Conservation (phyloP, 1,140 invertebrate species). For the Drosophila ambigua region DNA sequence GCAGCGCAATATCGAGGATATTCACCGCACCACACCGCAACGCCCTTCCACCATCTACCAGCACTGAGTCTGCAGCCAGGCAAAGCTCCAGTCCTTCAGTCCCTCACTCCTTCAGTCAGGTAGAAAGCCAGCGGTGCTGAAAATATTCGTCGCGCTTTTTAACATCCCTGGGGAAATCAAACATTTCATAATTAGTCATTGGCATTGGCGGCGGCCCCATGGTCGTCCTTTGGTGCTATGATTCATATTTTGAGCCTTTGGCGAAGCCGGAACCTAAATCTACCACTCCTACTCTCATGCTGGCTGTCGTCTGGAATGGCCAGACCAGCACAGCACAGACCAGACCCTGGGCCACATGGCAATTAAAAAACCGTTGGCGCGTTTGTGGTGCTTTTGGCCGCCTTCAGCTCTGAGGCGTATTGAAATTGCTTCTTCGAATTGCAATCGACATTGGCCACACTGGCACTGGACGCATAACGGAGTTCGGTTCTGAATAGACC, state of each 20-base stretch:
- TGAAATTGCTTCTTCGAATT: slow-evolving; percentile 77
- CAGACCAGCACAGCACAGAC: slow-evolving; percentile 4
- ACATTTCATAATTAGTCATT: slow-evolving; percentile 84
- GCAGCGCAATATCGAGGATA: slow-evolving; percentile 62
- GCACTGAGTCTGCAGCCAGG: too few species aligned
- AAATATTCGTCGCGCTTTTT: slow-evolving; percentile 73
- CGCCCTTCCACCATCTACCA: too few species aligned
- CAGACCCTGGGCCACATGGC: slow-evolving; percentile 66
- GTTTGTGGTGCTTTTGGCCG: slow-evolving; percentile 60
- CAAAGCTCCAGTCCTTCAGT: slow-evolving; percentile 37
- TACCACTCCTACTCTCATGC: not conserved
- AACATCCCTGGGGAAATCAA: slow-evolving; percentile 77
- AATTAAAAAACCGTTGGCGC: slow-evolving; percentile 74
- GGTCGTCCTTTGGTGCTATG: slow-evolving; percentile 53
- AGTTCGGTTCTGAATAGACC: not conserved
- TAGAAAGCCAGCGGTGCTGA: slow-evolving; percentile 48
- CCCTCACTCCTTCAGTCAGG: slow-evolving; percentile 23
- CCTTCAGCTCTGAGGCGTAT: slow-evolving; percentile 71
- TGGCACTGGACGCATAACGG: slow-evolving; percentile 33
- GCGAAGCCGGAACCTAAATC: not conserved
- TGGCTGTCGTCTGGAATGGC: slow-evolving; percentile 14
- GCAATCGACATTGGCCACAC: slow-evolving; percentile 66
- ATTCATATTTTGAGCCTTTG: slow-evolving; percentile 64
- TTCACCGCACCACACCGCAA: slow-evolving; percentile 13
- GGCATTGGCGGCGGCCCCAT: slow-evolving; percentile 58